phyloP scores from a whole-genome alignment of 2,113 vertebrate genomes.

The Epinephelus cyanopodus region DNA sequence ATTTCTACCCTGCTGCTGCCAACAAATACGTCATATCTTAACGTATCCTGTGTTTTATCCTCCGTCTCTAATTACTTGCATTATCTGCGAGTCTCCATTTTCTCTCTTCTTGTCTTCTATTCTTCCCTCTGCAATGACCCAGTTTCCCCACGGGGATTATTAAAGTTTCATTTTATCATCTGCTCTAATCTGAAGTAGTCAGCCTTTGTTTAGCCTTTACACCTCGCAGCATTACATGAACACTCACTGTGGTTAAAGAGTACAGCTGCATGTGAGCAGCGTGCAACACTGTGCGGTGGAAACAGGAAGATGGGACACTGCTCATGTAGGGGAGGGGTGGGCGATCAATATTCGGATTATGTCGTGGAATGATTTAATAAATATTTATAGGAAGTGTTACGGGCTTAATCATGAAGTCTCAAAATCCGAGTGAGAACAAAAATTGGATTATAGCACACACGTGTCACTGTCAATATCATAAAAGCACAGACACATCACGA shows the following conservation, averaged over 20 bases:
- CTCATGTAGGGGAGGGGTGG: background rate
- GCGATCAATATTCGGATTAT: conserved; percentile 56
- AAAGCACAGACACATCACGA: conserved; percentile 13
- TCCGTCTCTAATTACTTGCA: conserved; percentile 42
- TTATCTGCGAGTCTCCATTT: conserved; percentile 50
- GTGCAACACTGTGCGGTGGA: background rate
- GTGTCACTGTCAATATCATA: conserved; percentile 23
- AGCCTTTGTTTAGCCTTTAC: conserved; percentile 54
- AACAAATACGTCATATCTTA: background rate
- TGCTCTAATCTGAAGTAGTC: conserved; percentile 59
- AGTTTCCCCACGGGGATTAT: conserved; percentile 65
- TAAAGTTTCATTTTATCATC: conserved; percentile 73
- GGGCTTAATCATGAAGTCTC: conserved; percentile 42
- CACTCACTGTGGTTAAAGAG: background rate
- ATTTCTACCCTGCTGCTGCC: conserved; percentile 21
- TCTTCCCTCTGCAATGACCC: conserved; percentile 49
- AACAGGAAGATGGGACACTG: conserved; percentile 12
- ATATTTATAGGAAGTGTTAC: conserved; percentile 52
- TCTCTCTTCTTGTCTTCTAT: conserved; percentile 29
- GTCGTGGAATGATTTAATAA: conserved; percentile 40
- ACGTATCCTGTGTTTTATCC: background rate
- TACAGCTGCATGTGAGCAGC: background rate
- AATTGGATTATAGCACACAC: conserved; percentile 41
- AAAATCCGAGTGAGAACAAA: conserved; percentile 31
- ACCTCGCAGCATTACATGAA: conserved; percentile 27